Conservation (phyloP, 23 tunicate species). For the Trididemnum nubilum region DNA sequence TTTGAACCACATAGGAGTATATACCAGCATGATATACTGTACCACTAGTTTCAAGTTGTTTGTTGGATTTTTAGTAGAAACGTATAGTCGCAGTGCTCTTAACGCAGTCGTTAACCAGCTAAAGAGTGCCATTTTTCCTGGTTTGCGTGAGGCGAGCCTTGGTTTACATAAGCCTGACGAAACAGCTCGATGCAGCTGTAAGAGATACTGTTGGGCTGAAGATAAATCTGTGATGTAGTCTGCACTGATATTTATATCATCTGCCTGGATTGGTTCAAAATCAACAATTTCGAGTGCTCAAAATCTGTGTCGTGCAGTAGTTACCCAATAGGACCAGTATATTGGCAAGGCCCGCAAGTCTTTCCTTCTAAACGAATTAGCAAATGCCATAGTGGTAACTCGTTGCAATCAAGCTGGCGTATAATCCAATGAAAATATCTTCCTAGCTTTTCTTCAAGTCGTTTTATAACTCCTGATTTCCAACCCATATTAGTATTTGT, state of each 20-base stretch:
- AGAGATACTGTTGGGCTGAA: not conserved
- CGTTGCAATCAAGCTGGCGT: not conserved
- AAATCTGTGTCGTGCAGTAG: not conserved
- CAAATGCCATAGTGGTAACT: not conserved
- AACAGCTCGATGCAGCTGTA: not conserved
- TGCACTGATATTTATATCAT: not conserved
- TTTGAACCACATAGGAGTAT: too few relatives aligned
- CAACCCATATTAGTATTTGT: not conserved
- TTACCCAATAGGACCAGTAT: not conserved
- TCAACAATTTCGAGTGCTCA: not conserved
- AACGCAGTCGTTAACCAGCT: not conserved
- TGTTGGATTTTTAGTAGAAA: not conserved
- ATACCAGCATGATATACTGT: not conserved
- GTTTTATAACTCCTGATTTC: not conserved
- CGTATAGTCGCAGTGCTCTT: not conserved
- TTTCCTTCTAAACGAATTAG: not conserved
- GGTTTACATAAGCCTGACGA: conserved; percentile 1
- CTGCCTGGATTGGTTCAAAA: not conserved
- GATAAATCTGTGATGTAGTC: not conserved
- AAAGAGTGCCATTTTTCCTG: not conserved
- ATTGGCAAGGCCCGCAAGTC: not conserved
- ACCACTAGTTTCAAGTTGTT: not conserved
- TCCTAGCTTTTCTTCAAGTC: not conserved
- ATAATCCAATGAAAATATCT: not conserved
- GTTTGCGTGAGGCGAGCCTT: too few relatives aligned